Conservation (phyloP, 2,797 vertebrate genomes). For the Helarctos malayanus region DNA sequence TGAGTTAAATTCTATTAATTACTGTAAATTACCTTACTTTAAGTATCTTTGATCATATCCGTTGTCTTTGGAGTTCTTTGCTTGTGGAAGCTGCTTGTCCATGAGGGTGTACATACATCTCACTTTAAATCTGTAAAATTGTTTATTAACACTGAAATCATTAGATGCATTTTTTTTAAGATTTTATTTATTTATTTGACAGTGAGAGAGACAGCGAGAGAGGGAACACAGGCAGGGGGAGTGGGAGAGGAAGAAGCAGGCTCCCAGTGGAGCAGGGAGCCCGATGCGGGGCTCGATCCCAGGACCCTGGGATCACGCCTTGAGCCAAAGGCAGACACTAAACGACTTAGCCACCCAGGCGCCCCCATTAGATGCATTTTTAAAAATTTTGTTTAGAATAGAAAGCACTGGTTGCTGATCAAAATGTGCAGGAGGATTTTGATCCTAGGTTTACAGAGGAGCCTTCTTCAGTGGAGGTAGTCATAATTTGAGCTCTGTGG, state of each 20-base stretch:
- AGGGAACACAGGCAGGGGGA: no score
- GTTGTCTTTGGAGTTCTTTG: conserved; percentile 14
- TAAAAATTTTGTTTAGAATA: background rate
- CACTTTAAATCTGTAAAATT: background rate
- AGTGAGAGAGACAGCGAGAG: no score
- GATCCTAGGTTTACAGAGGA: background rate
- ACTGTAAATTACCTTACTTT: background rate
- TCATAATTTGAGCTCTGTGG: background rate
- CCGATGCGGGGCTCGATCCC: no score
- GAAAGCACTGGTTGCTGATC: background rate
- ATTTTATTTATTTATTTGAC: background rate
- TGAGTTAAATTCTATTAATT: background rate
- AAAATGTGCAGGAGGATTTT: background rate
- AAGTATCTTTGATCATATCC: background rate
- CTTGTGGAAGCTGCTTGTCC: background rate
- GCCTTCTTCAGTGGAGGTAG: background rate
- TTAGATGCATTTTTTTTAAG: background rate
- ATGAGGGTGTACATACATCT: background rate
- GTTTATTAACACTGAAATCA: background rate
- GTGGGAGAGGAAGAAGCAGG: no score
- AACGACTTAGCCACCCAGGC: no score
- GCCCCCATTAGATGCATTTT: background rate
- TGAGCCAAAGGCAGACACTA: no score
- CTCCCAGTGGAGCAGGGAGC: no score
- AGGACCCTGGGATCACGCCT: no score